phyloP scores from a whole-genome alignment of 2,113 vertebrate species.

The Callipepla squamata region DNA sequence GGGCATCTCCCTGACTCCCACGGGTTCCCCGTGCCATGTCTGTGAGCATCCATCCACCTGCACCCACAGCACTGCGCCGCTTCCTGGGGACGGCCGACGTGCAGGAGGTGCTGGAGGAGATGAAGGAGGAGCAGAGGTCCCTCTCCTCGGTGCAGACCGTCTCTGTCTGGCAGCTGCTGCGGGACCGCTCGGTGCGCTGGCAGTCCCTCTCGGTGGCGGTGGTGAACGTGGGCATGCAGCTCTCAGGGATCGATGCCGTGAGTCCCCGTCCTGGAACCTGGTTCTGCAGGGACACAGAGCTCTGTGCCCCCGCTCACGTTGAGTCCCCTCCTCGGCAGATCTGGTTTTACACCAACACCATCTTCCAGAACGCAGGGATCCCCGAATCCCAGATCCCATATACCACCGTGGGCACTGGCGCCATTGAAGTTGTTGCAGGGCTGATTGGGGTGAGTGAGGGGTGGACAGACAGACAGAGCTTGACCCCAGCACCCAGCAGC shows the following conservation, averaged over 20 bases:
- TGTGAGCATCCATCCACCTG: fast-evolving
- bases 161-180: constrained; percentile 79
- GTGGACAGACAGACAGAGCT: fast-evolving
- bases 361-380: constrained; percentile 86
- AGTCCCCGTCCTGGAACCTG: fast-evolving
- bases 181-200: constrained; percentile 81
- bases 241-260: constrained; percentile 90
- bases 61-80: constrained; percentile 77
- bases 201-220: constrained; percentile 85
- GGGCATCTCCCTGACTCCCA: neutral
- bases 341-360: constrained; percentile 93
- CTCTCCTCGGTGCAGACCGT: constrained; percentile 79
- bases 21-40: fast-evolving
- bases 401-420: constrained; percentile 86
- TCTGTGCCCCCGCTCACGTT: fast-evolving
- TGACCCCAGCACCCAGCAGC: neutral
- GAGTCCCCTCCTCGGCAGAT: constrained; percentile 74
- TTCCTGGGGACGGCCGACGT: constrained; percentile 80
- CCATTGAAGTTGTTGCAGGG: constrained; percentile 86
- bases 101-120: constrained; percentile 86
- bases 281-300: neutral
- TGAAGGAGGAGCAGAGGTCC: constrained; percentile 85
- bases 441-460: constrained; percentile 83
- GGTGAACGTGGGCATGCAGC: constrained; percentile 90
- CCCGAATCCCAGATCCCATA: constrained; percentile 83